A percentile compares a stretch with the other conserved stretches of the same genome.
Conservation (phyloP, 2,113 vertebrate species). For the Semicossyphus pulcher region DNA sequence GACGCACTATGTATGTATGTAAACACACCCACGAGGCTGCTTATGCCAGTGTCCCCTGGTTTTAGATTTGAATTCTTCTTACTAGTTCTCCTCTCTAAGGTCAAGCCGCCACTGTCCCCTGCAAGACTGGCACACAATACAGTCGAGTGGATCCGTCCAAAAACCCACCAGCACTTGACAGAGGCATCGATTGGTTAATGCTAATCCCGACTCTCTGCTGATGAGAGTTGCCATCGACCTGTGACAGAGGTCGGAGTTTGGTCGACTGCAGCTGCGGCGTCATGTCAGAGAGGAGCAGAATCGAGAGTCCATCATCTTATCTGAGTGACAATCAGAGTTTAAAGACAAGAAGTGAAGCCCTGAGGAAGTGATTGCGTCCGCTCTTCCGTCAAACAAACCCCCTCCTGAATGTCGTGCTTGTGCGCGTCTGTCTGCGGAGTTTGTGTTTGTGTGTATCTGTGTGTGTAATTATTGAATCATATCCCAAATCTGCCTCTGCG, state of each 20-base stretch:
- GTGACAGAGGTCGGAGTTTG: slow-evolving; percentile 22
- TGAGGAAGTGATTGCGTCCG: slow-evolving; percentile 7
- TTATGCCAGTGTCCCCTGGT: background rate
- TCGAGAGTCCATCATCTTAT: slow-evolving; percentile 8
- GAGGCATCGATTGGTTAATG: slow-evolving; percentile 40
- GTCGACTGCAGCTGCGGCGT: background rate
- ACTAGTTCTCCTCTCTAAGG: background rate
- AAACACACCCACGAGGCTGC: background rate
- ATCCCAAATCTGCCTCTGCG: background rate
- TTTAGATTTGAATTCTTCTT: background rate
- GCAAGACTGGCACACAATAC: background rate
- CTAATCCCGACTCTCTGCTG: slow-evolving; percentile 37
- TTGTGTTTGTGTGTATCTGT: background rate
- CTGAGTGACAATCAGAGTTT: slow-evolving; percentile 25
- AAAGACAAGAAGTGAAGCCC: slow-evolving; percentile 20
- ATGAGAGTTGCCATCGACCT: slow-evolving; percentile 40
- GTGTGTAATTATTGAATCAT: background rate
- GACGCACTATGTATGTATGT: background rate
- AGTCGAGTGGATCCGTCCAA: slow-evolving; percentile 12
- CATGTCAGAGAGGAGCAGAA: background rate
- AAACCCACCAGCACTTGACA: slow-evolving; percentile 35
- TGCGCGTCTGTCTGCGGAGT: background rate
- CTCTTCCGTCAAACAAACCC: background rate
- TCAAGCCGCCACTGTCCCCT: background rate
- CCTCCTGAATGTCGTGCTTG: too few species aligned